These are phyloP conservation scores for Drosophila subquinaria DNA, from an alignment of 2,888 invertebrate genomes.

Conservation along the genomic window DNA sequence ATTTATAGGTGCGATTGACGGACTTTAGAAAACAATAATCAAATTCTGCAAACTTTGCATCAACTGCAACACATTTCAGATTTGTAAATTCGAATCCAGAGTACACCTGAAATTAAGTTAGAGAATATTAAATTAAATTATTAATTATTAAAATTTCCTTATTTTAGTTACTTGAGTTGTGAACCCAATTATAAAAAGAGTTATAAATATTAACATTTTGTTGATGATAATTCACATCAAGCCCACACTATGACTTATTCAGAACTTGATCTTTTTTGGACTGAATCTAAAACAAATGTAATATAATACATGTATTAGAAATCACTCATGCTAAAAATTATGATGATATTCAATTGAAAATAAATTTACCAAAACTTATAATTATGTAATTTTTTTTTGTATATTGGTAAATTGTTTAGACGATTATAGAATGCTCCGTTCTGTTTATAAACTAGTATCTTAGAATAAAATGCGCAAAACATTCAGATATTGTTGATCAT, in stretches of 20 bases:
- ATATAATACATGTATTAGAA: no score
- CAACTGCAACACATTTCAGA: conserved; percentile 27
- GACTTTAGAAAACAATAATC: conserved; percentile 41
- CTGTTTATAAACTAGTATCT: no score
- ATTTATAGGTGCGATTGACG: conserved; percentile 38
- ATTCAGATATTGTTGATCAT: no score
- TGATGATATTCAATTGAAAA: neutral
- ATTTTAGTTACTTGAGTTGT: neutral
- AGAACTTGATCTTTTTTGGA: neutral
- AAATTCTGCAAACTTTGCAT: conserved; percentile 4
- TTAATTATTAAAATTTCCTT: neutral
- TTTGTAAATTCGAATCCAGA: conserved; percentile 43
- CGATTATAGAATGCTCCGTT: no score
- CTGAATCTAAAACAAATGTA: neutral
- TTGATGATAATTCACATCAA: neutral
- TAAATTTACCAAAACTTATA: no score
- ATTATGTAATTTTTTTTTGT: no score
- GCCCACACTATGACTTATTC: neutral
- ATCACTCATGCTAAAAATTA: neutral
- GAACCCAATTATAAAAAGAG: neutral
- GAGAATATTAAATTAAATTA: neutral
- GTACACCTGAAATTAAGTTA: conserved; percentile 6
- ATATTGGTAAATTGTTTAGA: no score
- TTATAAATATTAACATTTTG: neutral
- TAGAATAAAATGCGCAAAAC: no score